Evolutionary conservation across 2,888 invertebrate species (phyloP), one percentile per base, ranked within the genome.

Genomic region (Enoplolaimus lenunculus): DNA sequence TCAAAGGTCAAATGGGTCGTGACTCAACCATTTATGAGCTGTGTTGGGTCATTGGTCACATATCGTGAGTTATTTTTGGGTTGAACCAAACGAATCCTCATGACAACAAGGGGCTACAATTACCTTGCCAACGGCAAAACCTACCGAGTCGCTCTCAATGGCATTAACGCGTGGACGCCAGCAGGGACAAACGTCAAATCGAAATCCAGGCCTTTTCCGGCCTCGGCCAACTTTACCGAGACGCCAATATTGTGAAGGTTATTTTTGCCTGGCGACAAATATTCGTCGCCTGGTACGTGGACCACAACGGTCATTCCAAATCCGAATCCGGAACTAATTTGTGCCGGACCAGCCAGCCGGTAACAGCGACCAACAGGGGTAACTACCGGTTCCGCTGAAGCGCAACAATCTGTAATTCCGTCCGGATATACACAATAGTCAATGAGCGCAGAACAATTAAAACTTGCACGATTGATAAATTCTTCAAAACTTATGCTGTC

Each of bases 221-320:
- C 68, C 34, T 75, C 77, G 2, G 75, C 77, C n/a, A 78, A 68
- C 69, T 78, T 78, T 3, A 78, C 73, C 2, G 74, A 74, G 7
- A 78, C 74, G 30, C 78, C 78, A 70, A 77, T 75, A 71, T 76
- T 77, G 7, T 75, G 74, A 73, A 77, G 75, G 68, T 78, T 76
- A 70, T 76, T 77, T 29, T 72, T 62, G 57, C 75, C 76, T 21
- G 76, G 75, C 68, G 77, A 73, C 28, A 62, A 62, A 68, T 75
- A 78, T 31, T 75, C 71, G 2, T 77, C 69, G 26, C 73, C 73
- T 0, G 78, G 77, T 26, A 78, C 70, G 59, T 72, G 72, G 34
- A 77, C 71, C 2, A 77, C 72, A 1, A 76, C 71, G 16, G 74
- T 71, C 31, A 73, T 73, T 1, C 77, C 77, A 59, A 74, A 73